These are phyloP conservation scores for Onthophagus taurus DNA, from an alignment of 1,140 invertebrate genomes.

Conservation along the genomic window DNA sequence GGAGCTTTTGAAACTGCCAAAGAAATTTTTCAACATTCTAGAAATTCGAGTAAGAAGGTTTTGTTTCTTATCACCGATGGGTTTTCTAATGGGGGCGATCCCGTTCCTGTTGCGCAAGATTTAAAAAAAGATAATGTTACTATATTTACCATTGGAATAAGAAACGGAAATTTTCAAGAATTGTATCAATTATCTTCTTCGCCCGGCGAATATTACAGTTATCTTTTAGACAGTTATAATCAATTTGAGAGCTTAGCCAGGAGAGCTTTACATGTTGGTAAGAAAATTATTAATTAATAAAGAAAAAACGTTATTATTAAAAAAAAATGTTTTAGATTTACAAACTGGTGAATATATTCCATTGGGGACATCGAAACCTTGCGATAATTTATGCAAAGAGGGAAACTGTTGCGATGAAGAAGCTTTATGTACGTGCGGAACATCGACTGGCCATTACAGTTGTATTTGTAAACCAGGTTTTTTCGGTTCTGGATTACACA, in stretches of 20 bases:
- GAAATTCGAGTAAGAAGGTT: slow-evolving; percentile 47
- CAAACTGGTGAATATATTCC: slow-evolving; percentile 48
- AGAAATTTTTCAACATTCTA: slow-evolving; percentile 46
- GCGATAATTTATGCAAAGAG: slow-evolving; percentile 45
- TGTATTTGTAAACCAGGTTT: slow-evolving; percentile 57
- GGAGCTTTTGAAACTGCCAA: slow-evolving; percentile 57
- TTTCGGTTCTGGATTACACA: slow-evolving; percentile 53
- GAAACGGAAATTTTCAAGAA: slow-evolving; percentile 57
- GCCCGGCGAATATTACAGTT: slow-evolving; percentile 55
- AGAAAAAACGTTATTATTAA: too few species aligned
- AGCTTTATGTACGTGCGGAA: slow-evolving; percentile 57
- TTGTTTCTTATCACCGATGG: slow-evolving; percentile 64
- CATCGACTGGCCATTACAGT: slow-evolving; percentile 56
- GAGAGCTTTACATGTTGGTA: slow-evolving; percentile 59
- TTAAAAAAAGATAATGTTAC: slow-evolving; percentile 44
- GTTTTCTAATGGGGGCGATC: slow-evolving; percentile 64
- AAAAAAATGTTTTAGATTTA: too few species aligned
- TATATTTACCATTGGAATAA: slow-evolving; percentile 58
- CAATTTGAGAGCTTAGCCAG: slow-evolving; percentile 63
- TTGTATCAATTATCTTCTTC: slow-evolving; percentile 55
- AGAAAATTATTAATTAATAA: too few species aligned
- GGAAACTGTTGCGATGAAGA: slow-evolving; percentile 45
- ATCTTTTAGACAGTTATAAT: slow-evolving; percentile 58
- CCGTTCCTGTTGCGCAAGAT: slow-evolving; percentile 45
- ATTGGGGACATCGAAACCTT: slow-evolving; percentile 41